Evolutionary conservation across 2,113 vertebrate species (phyloP).

Genomic region (Heteronetta atricapilla): DNA sequence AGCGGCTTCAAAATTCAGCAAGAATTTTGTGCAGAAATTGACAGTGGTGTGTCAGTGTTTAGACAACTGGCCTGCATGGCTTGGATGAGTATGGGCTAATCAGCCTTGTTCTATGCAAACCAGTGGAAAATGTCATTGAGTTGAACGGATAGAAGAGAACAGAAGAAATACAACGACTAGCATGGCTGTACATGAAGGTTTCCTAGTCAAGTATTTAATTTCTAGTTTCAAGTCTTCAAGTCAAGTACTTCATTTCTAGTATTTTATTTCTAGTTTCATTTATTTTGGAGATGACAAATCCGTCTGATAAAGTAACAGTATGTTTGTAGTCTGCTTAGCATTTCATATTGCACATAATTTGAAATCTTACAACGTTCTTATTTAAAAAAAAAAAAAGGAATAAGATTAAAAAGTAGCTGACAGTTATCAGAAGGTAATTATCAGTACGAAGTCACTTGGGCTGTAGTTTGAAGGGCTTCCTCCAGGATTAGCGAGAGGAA

Average conservation of each 20-base stretch:
- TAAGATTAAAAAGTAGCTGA: neutral
- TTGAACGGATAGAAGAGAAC: neutral
- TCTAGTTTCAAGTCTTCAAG: too few relatives aligned
- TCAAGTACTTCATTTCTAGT: too few relatives aligned
- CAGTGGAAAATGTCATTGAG: neutral
- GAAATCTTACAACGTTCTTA: neutral
- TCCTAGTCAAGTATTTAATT: neutral
- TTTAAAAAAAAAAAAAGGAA: neutral
- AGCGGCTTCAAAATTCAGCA: neutral
- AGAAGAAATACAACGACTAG: neutral
- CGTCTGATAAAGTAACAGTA: neutral
- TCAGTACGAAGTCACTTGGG: neutral
- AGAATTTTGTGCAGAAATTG: neutral
- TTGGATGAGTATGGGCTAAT: neutral
- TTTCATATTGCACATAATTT: neutral
- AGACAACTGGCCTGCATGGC: neutral
- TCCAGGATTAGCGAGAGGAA: neutral
- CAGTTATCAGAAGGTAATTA: constrained; percentile 4
- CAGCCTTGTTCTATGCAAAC: neutral
- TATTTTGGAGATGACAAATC: neutral
- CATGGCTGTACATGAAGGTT: neutral
- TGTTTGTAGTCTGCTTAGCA: neutral
- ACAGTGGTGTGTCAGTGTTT: neutral
- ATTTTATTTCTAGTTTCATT: neutral
- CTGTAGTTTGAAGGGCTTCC: neutral